Evolutionary conservation across 2,797 vertebrate genomes (phyloP).

Genomic region (Varecia variegata): DNA sequence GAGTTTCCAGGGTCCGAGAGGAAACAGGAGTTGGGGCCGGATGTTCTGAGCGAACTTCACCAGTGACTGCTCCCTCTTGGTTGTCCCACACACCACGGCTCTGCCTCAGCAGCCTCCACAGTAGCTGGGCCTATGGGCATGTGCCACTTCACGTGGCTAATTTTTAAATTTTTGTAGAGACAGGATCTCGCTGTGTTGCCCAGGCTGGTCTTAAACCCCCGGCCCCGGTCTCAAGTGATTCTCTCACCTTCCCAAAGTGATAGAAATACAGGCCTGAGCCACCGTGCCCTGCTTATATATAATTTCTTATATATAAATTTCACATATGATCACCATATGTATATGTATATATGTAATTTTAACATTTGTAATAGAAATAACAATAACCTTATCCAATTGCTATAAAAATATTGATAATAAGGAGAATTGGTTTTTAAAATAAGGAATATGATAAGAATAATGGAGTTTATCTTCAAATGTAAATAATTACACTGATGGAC

Average conservation of each 20-base stretch:
- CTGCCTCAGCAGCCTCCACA: fast-evolving
- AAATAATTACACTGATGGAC: background rate
- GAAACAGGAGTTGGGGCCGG: background rate
- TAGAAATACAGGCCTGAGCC: background rate
- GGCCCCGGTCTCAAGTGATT: background rate
- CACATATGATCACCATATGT: background rate
- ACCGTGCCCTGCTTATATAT: background rate
- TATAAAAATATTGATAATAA: background rate
- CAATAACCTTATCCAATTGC: background rate
- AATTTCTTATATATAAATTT: background rate
- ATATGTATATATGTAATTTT: background rate
- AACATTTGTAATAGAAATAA: background rate
- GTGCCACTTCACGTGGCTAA: background rate
- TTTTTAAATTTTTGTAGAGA: background rate
- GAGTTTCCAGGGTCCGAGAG: background rate
- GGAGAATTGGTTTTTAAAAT: background rate
- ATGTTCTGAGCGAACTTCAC: fast-evolving
- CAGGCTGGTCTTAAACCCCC: too few species aligned
- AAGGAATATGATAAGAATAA: background rate
- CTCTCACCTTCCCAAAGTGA: too few species aligned
- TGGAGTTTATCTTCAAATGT: background rate
- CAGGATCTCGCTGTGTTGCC: background rate
- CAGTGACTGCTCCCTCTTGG: background rate
- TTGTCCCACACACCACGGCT: background rate
- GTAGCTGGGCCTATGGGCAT: background rate